Evolutionary conservation across 2,113 vertebrate species (phyloP).

Genomic region (Macroglossus sobrinus): DNA sequence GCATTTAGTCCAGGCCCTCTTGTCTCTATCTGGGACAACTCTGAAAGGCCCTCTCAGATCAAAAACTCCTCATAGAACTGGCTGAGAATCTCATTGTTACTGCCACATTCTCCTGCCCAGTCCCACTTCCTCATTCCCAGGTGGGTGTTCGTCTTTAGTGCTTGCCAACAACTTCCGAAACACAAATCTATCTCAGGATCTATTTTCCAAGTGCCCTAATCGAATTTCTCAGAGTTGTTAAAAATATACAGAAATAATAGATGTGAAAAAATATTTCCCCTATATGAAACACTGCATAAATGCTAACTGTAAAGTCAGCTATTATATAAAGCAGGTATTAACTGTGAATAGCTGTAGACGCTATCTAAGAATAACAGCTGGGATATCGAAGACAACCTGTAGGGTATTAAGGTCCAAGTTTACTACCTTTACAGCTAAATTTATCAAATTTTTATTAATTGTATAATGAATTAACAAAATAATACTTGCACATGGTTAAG

Average conservation of each 20-base stretch:
- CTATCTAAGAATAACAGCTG: neutral
- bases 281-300: neutral
- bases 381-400: neutral
- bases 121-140: neutral
- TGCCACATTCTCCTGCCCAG: neutral
- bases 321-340: neutral
- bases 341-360: neutral
- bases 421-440: neutral
- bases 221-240: neutral
- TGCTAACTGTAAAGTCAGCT: neutral
- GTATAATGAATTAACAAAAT: neutral
- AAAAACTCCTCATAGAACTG: neutral
- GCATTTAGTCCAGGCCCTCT: neutral
- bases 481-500: neutral
- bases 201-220: neutral
- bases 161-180: neutral
- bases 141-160: fast-evolving
- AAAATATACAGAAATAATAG: neutral
- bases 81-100: no score
- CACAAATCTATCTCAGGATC: neutral
- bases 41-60: neutral
- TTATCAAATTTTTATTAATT: neutral
- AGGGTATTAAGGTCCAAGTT: neutral
- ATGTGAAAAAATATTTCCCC: neutral
- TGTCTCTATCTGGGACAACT: neutral